Base-by-base conservation (phyloP, 2,113 vertebrate species). In the Hemibagrus wyckioides region DNA sequence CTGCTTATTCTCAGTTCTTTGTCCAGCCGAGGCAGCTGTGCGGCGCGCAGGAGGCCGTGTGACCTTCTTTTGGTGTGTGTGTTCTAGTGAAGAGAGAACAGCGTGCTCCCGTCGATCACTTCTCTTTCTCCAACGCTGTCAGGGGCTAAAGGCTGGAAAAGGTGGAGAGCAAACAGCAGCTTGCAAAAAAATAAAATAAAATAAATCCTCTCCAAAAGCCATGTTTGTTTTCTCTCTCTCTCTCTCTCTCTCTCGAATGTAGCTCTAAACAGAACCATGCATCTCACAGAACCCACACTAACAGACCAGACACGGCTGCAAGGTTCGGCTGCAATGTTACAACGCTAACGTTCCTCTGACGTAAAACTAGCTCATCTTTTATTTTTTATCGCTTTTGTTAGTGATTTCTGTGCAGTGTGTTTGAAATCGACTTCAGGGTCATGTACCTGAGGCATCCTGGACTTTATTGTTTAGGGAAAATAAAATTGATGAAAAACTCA, bases 1-100 rank as follows among this genome's bases (percentile, higher is more conserved):
- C 17, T 85, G 84, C 84, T 79, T 85, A 50, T 67, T 67, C 39
- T 13, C 76, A 56, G 85, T 17, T 65, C 41, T 85, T 86, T 80
- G 75, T 67, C 41, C 75, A 17, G 71, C 25, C 5, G 15, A 44
- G 41, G 33, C 83, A 76, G 57, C 44, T 79, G 57, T 63, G 17
- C 61, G 52, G 75, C 61, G 25, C 15, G n/a, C 75, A 48, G 75
- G 61, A 67, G 59, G 59, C 48, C 14, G 23, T 1, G 76, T 80
- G 76, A 86, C 85, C 85, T 86, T 86, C 76, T 85, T 80, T 80
- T 30, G 4, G 36, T 36, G 71, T 15, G 71, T 21, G 71, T 76
- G 39, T 36, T 10, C 44, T 57, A 3, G 44, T 33, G 82, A 69
- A 83, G 63, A 59, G 30, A 30, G 59, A 44, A 67, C 75, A 65